Conservation (phyloP, 2,113 vertebrate species). For the Crotophaga sulcirostris region DNA sequence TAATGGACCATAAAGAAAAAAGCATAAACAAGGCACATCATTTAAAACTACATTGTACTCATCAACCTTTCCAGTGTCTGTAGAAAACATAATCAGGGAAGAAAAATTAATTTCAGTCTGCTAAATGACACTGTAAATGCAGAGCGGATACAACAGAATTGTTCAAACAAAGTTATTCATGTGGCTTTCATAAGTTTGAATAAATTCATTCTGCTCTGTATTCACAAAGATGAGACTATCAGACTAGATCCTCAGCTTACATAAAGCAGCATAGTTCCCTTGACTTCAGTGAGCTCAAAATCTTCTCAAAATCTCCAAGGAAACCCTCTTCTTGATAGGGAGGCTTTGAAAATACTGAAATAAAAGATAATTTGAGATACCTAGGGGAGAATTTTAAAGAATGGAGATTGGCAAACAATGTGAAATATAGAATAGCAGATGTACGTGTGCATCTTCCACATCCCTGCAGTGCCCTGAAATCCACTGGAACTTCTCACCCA, state of each 20-base stretch:
- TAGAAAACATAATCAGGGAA: conserved; percentile 63
- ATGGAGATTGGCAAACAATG: not conserved
- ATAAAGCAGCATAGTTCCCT: conserved; percentile 8
- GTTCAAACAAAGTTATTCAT: conserved; percentile 60
- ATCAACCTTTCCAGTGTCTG: conserved; percentile 65
- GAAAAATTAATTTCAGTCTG: conserved; percentile 72
- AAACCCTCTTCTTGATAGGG: conserved; percentile 24
- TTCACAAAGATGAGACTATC: not conserved
- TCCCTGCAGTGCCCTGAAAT: not conserved
- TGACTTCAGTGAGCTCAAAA: conserved; percentile 18
- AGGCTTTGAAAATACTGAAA: conserved; percentile 50
- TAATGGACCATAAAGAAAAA: conserved; percentile 67
- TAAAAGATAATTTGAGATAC: conserved; percentile 25
- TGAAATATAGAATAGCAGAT: not conserved
- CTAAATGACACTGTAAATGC: conserved; percentile 50
- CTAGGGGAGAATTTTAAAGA: conserved; percentile 3
- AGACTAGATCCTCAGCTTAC: not conserved
- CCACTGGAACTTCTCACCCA: not conserved
- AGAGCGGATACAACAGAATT: conserved; percentile 17
- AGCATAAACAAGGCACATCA: conserved; percentile 58
- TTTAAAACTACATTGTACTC: conserved; percentile 60
- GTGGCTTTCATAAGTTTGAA: conserved; percentile 41
- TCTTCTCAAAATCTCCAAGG: conserved; percentile 32
- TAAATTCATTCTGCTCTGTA: conserved; percentile 31
- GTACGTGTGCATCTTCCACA: not conserved